A percentile compares a stretch with the other conserved stretches of the same genome.
Evolutionary conservation across 1,140 invertebrate genomes (phyloP).

Genomic region (Hyles vespertilio): DNA sequence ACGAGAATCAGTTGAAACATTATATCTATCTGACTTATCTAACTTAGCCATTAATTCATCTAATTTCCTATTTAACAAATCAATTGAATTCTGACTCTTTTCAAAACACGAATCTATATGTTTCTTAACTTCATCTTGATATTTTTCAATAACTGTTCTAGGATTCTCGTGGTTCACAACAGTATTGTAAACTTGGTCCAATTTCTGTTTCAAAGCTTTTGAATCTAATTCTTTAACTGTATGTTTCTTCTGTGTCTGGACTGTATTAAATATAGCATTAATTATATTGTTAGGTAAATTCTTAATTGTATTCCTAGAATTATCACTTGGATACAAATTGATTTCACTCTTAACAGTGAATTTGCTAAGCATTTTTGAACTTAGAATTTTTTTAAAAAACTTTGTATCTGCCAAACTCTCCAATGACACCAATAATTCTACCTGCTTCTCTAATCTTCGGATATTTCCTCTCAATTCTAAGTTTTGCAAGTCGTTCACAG

Average conservation of each 20-base stretch:
- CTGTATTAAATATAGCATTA: slow-evolving; percentile 59
- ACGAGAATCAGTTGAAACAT: too few species aligned
- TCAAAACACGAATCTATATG: too few species aligned
- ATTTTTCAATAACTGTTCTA: too few species aligned
- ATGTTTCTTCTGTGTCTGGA: slow-evolving; percentile 48
- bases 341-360: slow-evolving; percentile 41
- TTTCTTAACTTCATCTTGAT: too few species aligned
- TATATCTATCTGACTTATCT: too few species aligned
- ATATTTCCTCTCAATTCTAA: slow-evolving; percentile 76
- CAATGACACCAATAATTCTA: slow-evolving; percentile 64
- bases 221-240: slow-evolving; percentile 46
- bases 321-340: slow-evolving; percentile 46
- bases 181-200: slow-evolving; percentile 52
- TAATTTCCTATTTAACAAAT: too few species aligned
- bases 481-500: slow-evolving; percentile 80
- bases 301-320: slow-evolving; percentile 49
- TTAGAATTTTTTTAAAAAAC: slow-evolving; percentile 48
- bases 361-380: slow-evolving; percentile 37
- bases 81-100: too few species aligned
- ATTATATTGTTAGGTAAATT: slow-evolving; percentile 42
- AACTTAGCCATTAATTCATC: too few species aligned
- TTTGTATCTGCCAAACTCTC: slow-evolving; percentile 61
- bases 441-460: slow-evolving; percentile 64
- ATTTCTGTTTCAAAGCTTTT: slow-evolving; percentile 39
- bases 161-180: slow-evolving; percentile 22